Conservation (phyloP, 2,888 invertebrate genomes). For the Halictus quadricinctus region DNA sequence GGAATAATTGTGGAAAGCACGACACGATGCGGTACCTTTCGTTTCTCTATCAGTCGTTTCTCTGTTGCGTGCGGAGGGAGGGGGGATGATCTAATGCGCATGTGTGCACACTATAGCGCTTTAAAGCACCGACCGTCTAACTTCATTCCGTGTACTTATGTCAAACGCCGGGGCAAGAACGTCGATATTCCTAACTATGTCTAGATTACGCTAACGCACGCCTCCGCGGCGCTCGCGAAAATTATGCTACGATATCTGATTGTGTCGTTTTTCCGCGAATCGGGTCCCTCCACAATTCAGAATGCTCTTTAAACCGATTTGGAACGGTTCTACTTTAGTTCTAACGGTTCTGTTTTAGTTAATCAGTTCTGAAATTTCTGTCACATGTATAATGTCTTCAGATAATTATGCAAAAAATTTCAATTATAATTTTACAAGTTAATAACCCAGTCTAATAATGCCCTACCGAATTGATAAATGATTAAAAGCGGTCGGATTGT, state of each 20-base stretch:
- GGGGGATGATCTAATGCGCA: conserved; percentile 29
- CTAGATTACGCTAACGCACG: conserved; percentile 6
- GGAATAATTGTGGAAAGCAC: conserved; percentile 16
- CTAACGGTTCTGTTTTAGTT: no score
- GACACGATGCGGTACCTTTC: conserved; percentile 7
- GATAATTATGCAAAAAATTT: no score
- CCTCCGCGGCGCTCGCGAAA: background rate
- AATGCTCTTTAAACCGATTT: background rate
- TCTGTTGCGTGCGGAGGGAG: conserved; percentile 19
- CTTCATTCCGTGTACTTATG: conserved; percentile 47
- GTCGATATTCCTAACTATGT: conserved; percentile 26
- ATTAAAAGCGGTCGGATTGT: background rate
- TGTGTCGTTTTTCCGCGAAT: background rate
- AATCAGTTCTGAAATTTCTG: no score
- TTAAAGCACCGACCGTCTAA: conserved; percentile 40
- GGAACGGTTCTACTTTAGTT: no score
- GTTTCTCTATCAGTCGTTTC: conserved; percentile 22
- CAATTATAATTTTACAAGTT: background rate
- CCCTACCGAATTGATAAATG: background rate
- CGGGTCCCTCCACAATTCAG: background rate
- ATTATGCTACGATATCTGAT: conserved; percentile 19
- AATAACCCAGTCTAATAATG: background rate
- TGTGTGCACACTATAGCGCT: conserved; percentile 28
- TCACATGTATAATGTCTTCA: no score
- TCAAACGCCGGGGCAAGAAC: conserved; percentile 38